These are phyloP conservation scores for Piliocolobus tephrosceles DNA, from an alignment of 2,113 vertebrate species.

Conservation along the genomic window DNA sequence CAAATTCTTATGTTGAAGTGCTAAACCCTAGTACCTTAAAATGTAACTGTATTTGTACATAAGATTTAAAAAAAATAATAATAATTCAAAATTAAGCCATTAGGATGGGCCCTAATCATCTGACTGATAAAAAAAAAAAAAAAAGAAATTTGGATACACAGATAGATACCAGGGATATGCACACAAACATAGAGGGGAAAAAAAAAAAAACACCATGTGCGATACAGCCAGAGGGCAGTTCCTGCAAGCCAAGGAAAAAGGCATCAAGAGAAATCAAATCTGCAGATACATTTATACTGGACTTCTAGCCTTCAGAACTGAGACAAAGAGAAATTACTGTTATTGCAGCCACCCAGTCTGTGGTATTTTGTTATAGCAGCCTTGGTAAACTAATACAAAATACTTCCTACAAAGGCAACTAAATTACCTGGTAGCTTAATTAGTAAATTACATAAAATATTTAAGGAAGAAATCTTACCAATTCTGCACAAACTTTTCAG, in stretches of 20 bases:
- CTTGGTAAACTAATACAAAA: background rate
- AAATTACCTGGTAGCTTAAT: background rate
- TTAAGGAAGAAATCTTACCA: background rate
- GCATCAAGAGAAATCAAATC: background rate
- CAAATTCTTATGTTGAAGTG: background rate
- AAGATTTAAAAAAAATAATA: background rate
- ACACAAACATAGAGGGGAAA: background rate
- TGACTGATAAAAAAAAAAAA: background rate
- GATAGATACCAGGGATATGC: background rate
- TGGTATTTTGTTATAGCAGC: background rate
- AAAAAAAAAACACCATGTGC: rapidly evolving
- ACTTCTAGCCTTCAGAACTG: background rate
- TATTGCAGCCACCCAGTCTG: background rate
- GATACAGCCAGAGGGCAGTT: background rate
- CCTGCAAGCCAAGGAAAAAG: background rate
- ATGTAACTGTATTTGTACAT: background rate
- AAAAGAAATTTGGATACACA: background rate
- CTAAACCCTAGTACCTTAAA: background rate
- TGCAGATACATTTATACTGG: background rate
- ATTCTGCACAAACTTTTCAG: background rate
- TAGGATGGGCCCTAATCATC: background rate
- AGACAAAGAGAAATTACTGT: background rate
- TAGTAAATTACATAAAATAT: background rate
- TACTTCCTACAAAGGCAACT: background rate
- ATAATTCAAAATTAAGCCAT: background rate